Evolutionary conservation across 2,888 invertebrate species (phyloP), one percentile per base, ranked within the genome.

Genomic region (Proisotoma minuta): DNA sequence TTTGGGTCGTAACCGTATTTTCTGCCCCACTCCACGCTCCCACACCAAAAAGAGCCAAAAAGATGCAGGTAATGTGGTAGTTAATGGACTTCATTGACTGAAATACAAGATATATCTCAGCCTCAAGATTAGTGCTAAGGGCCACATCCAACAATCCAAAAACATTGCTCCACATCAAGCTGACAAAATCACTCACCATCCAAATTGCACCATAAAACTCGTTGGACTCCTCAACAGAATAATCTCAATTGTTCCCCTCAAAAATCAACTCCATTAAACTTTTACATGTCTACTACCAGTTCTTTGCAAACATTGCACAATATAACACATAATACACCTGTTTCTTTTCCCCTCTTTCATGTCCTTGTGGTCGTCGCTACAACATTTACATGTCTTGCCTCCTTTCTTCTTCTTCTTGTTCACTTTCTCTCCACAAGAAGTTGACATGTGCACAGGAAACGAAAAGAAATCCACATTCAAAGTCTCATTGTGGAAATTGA

Each of bases 51-150:
- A n/a, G n/a, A n/a, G n/a, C n/a, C 43, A 47, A 56, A 56, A 56
- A 56, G 43, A 56, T 56, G 26, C 24, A 56, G n/a, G 47, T 47
- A 56, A 56, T 56, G 56, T 56, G 43, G 43, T 56, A 40, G 40
- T 56, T 56, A 56, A 56, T 56, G 56, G 56, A 56, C 56, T 56
- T 56, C 56, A 56, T 56, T 56, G 56, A 56, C 39, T 56, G 56
- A 40, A 56, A 56, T 56, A 40, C 27, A 56, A 56, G 43, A 40
- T 56, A 56, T 56, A 56, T 56, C 51, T 56, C 56, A 43, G 15
- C 47, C 53, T 54, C 39, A 39, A 54, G 53, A 54, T 54, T 54
- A 54, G 53, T 54, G 53, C 39, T 54, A 54, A 54, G 53, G 39
- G 39, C 39, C 53, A 39, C 53, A 54, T 54, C 29, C 39, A 39